phyloP scores from a whole-genome alignment of 2,888 invertebrate species.

The Apotomis capreana region DNA sequence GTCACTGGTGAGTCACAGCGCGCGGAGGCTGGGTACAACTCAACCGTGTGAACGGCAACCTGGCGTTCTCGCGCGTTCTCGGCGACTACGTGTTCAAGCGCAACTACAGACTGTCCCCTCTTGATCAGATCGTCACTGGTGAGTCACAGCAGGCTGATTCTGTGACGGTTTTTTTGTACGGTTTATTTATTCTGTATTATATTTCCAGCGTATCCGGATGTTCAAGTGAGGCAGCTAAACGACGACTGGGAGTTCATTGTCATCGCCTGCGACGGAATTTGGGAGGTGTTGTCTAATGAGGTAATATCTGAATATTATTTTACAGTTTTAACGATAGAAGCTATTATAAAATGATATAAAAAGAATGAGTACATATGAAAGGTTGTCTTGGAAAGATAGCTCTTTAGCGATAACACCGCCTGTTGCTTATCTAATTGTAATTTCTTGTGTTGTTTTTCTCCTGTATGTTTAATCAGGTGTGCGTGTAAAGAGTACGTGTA shows the following conservation, averaged over 20 bases:
- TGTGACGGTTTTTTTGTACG: neutral
- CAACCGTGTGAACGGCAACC: no score
- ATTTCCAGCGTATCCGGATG: constrained; percentile 94
- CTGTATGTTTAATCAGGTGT: no score
- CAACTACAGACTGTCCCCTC: neutral
- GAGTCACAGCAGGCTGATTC: neutral
- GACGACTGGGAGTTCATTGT: constrained; percentile 98
- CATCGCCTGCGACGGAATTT: constrained; percentile 99
- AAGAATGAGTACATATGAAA: no score
- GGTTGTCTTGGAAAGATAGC: no score
- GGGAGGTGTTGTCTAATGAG: constrained; percentile 98
- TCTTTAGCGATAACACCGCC: no score
- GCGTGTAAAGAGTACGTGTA: no score
- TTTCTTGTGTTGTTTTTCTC: no score
- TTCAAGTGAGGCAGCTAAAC: constrained; percentile 90
- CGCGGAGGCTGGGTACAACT: neutral
- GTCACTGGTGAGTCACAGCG: neutral
- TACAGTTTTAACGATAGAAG: no score
- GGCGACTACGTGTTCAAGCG: no score
- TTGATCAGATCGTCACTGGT: neutral
- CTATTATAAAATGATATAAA: no score
- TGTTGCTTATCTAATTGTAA: no score
- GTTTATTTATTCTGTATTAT: neutral
- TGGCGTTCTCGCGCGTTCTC: no score
- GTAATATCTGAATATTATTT: constrained; percentile 55